Base-by-base conservation (phyloP, 1,140 invertebrate species). In the Drosophila lacteicornis region DNA sequence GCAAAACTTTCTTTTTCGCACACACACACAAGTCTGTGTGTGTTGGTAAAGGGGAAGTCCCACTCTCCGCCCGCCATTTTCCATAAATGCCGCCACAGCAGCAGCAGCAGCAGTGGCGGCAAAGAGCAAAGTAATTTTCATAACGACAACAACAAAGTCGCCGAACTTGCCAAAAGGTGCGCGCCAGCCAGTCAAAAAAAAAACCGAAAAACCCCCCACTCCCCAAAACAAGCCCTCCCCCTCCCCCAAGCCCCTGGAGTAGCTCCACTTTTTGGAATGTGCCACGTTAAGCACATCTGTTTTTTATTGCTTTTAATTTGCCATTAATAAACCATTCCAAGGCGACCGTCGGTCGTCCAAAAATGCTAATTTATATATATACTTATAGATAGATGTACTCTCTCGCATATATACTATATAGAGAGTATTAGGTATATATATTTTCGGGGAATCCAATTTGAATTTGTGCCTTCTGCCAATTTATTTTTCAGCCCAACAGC, bases 281-380 rank as follows among this genome's bases (percentile, higher is more conserved):
- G 91, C 91, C 79, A 85, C 82, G 87, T 88, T 92, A 91, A 92
- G 91, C 91, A 92, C 91, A 92, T 92, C 91, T 92, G 91, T 88
- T 91, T 92, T 92, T 92, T 92, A 92, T 92, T 92, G 87, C 91
- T 91, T 92, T 92, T 92, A 92, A 92, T 92, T 92, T 91, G 91
- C 91, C 91, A 91, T 92, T 92, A 92, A 92, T 92, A 92, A 91
- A 86, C 91, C 91, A 92, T 92, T 91, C 79, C 80, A 69, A 80
- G 69, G 82, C 78, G 74, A 65, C 76, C 84, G 73, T 56, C 65
- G 80, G 57, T 73, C 77, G 60, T 51, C 74, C 70, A 66, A 68
- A 87, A 90, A 88, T 88, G 84, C 84, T 84, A 88, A 88, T 88
- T 88, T 83, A 84, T 84, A 88, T 78, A 81, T 68, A 67, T 61